A percentile compares a stretch with the other conserved stretches of the same genome.
phyloP scores from a whole-genome alignment of 1,140 invertebrate genomes.

The Macrosteles quadrilineatus region DNA sequence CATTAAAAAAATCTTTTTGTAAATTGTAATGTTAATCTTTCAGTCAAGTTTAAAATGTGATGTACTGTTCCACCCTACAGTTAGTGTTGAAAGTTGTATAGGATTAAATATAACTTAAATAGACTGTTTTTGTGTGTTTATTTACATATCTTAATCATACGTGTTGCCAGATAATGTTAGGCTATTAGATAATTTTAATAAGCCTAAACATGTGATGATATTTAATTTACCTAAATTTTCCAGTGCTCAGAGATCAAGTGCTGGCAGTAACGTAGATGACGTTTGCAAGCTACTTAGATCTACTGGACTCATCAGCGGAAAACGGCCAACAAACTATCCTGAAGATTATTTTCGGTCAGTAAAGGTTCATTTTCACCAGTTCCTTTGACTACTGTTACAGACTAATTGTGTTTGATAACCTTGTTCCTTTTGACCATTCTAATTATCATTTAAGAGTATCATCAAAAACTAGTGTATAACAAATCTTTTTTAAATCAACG shows the following conservation, averaged over 20 bases:
- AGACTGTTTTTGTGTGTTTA: not conserved
- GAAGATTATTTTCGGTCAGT: slow-evolving; percentile 87
- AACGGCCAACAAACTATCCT: slow-evolving; percentile 82
- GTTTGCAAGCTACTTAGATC: slow-evolving; percentile 92
- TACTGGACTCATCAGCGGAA: slow-evolving; percentile 74
- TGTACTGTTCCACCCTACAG: not conserved
- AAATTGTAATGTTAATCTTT: no score
- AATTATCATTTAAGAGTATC: no score
- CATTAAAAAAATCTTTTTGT: no score
- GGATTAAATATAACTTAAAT: not conserved
- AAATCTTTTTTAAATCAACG: no score
- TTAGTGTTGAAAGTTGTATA: not conserved
- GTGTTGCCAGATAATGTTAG: not conserved
- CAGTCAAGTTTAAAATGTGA: not conserved
- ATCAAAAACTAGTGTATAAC: no score
- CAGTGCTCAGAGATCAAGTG: slow-evolving; percentile 67
- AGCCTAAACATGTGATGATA: not conserved
- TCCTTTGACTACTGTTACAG: no score
- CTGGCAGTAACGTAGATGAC: slow-evolving; percentile 90
- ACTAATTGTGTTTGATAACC: no score
- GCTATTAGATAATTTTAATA: not conserved
- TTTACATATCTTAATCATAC: not conserved
- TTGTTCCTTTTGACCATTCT: no score
- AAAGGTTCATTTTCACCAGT: no score
- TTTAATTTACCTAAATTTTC: not conserved